Evolutionary conservation across 2,797 vertebrate species (phyloP), one percentile per base, ranked within the genome.

Genomic region (Aratinga solstitialis): DNA sequence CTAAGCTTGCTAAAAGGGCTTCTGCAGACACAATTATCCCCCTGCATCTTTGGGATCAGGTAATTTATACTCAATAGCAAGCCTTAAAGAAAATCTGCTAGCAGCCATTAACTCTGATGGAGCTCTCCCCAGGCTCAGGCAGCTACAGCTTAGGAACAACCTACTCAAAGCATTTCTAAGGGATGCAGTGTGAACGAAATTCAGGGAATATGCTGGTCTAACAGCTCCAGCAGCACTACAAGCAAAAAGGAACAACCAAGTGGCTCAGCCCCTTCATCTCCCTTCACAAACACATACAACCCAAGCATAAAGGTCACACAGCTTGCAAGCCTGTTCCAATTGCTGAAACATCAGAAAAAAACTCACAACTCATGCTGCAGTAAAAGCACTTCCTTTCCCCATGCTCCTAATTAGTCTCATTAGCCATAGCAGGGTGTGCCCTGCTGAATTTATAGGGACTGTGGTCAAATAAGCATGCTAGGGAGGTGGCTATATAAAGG

Each of bases 371-470:
- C 11, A 10, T 0, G 2, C 47, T 69, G 9, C 27, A 94, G 29
- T 24, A 51, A 40, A 62, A 91, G 38, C 54, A 51, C 65, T 80
- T 81, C 69, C 72, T 58, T 36, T 45, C 36, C 36, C 58, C 23
- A 32, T 45, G 34, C 77, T 72, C 80, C 78, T 16, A 59, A 58
- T 94, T 78, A 94, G 42, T 43, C 58, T 11, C 65, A 22, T 85
- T 75, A 94, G 32, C 58, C 47, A 23, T 22, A 72, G 43, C 48
- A 30, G 38, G 36, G n/a, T 32, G 54, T n/a, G 6, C 10, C 3
- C 17, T 1, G 45, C 45, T 62, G 43, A 54, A 36, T 36, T 74
- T 38, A 34, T 72, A 86, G 82, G 63, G 29, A 1, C 42, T 53
- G 56, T 47, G 54, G 48, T 66, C 73, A 77, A 68, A 45, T 3